These are phyloP conservation scores for Hippoglossus stenolepis DNA, from an alignment of 2,113 vertebrate genomes.

Conservation along the genomic window DNA sequence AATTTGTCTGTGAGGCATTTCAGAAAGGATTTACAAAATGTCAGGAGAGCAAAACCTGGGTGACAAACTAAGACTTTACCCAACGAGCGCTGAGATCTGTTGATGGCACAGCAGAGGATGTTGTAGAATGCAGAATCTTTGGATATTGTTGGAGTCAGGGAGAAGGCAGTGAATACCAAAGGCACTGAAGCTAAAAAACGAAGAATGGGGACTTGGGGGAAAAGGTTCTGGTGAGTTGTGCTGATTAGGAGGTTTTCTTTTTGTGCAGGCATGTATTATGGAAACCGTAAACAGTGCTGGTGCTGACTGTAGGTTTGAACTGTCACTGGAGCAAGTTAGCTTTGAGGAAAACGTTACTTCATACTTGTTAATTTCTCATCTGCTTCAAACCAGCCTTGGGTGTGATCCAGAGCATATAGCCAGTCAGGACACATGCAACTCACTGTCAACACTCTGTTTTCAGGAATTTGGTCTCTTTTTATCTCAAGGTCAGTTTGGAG, in stretches of 20 bases:
- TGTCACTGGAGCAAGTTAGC: neutral
- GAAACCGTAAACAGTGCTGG: constrained; percentile 12
- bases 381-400: neutral
- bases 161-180: constrained; percentile 12
- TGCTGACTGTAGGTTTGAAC: neutral
- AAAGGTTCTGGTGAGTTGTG: constrained; percentile 17
- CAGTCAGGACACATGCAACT: neutral
- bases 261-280: constrained; percentile 1
- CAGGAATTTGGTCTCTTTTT: neutral
- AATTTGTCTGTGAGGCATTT: constrained; percentile 57
- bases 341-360: constrained; percentile 4
- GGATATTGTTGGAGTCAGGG: constrained; percentile 21
- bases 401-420: constrained; percentile 4
- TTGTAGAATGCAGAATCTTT: constrained; percentile 26
- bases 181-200: neutral
- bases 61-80: constrained; percentile 55
- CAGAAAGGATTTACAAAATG: constrained; percentile 55
- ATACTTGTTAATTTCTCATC: constrained; percentile 28
- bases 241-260: constrained; percentile 22
- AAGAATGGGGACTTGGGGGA: neutral
- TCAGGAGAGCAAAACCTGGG: constrained; percentile 54
- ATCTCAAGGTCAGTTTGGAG: neutral
- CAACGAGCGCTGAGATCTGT: constrained; percentile 30
- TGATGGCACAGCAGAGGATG: constrained; percentile 20
- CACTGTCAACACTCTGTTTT: neutral